These are phyloP conservation scores for Habrosyne pyritoides DNA, from an alignment of 2,888 invertebrate genomes.

Conservation along the genomic window DNA sequence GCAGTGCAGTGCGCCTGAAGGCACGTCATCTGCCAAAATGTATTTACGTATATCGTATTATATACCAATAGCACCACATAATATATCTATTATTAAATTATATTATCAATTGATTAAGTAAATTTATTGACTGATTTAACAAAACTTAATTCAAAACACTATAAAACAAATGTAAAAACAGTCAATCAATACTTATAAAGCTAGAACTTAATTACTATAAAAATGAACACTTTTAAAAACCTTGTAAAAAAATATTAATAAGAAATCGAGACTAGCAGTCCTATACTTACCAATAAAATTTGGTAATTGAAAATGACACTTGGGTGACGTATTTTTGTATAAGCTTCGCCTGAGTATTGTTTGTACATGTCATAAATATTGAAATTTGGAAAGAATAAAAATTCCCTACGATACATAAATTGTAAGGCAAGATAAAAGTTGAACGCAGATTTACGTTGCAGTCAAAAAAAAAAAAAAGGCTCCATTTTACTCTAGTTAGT, in stretches of 20 bases:
- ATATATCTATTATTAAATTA: too few species aligned
- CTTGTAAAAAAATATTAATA: not conserved
- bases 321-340: not conserved
- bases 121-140: not conserved
- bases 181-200: not conserved
- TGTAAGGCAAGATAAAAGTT: too few species aligned
- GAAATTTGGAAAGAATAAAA: too few species aligned
- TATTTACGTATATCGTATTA: too few species aligned
- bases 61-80: too few species aligned
- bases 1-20: too few species aligned
- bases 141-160: not conserved
- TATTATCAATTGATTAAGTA: not conserved
- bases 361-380: not conserved
- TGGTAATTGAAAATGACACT: not conserved
- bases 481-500: too few species aligned
- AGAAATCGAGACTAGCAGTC: not conserved
- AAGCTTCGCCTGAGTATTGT: not conserved
- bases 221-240: not conserved
- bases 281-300: not conserved
- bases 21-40: too few species aligned
- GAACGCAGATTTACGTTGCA: too few species aligned
- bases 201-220: not conserved
- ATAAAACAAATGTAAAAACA: not conserved
- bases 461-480: too few species aligned
- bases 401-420: too few species aligned